Base-by-base conservation (phyloP, 1,140 invertebrate genomes). In the Cheumatopsyche charites region DNA sequence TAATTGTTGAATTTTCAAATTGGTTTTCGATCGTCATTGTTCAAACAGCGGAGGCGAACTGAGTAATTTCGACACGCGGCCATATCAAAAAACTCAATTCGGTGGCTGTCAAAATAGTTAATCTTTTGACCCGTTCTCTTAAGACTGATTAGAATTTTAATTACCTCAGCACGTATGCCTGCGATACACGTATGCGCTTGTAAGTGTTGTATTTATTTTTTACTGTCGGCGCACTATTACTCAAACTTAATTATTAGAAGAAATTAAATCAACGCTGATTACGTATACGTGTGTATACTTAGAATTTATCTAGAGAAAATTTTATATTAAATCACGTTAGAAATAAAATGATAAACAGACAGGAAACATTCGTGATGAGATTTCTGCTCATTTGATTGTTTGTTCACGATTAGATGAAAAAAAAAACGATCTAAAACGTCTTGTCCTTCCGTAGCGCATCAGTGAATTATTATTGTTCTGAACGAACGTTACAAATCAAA, bases 91-190 rank as follows among this genome's bases (percentile, higher is more conserved):
- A 55, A 55, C 47, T 43, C 43, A 68, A 68, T 71, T 63, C 43
- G 45, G 65, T 67, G 62, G 49, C 71, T 72, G 71, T 72, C 71
- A 72, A 72, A 72, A 72, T 52, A 72, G 63, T 61, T 68, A 61
- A 72, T 68, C 71, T 72, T 68, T 71, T 25, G 61, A 43, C 65
- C 65, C 52, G 65, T 43, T 23, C 70, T 55, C 17, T 43, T 23
- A 55, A 58, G 63, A 61, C 65, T 62, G 71, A 72, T 72, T 72
- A 72, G 49, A 67, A 67, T 72, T 72, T 72, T 72, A 72, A 72
- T 72, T 72, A 62, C 63, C 47, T 21, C 21, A 21, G 47, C 47
- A 42, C 61, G 55, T 55, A 25, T 61, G n/a, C 63, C 55, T 13
- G 6, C 25, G 17, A 26, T 17, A 25, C n/a, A 23, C 11, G 55